phyloP scores from a whole-genome alignment of 2,797 vertebrate genomes.

The Tragopan temminckii region DNA sequence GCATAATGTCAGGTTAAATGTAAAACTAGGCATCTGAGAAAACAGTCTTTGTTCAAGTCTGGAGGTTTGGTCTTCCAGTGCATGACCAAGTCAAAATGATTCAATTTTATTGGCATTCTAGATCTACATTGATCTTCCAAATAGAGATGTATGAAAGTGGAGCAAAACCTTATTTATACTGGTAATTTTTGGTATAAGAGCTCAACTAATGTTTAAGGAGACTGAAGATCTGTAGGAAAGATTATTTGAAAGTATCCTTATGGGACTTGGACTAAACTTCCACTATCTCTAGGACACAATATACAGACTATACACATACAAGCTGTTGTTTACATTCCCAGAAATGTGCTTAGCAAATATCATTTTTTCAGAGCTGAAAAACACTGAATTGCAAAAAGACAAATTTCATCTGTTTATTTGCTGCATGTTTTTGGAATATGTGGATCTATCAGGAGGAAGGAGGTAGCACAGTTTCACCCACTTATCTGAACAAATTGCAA shows the following conservation, averaged over 20 bases:
- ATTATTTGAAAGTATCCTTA: not conserved
- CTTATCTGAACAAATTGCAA: not conserved
- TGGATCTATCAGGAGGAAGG: not conserved
- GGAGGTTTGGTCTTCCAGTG: not conserved
- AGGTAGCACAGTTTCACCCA: not conserved
- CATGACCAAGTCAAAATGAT: not conserved
- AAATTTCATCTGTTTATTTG: not conserved
- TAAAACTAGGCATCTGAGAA: conserved; percentile 2
- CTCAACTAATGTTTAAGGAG: not conserved
- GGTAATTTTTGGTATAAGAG: not conserved
- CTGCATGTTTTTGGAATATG: not conserved
- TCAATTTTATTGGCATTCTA: conserved; percentile 7
- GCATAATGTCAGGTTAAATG: not conserved
- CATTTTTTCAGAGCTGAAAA: not conserved
- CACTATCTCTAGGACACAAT: not conserved
- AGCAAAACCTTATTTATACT: not conserved
- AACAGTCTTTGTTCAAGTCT: not conserved
- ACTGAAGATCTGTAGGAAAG: not conserved
- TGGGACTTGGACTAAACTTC: not conserved
- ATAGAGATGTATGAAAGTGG: not conserved
- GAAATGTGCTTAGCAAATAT: not conserved
- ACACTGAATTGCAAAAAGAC: not conserved
- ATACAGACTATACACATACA: not conserved
- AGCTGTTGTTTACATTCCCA: not conserved
- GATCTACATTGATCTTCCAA: not conserved